phyloP scores from a whole-genome alignment of 2,888 invertebrate genomes.

The Chromoteleia sp. region DNA sequence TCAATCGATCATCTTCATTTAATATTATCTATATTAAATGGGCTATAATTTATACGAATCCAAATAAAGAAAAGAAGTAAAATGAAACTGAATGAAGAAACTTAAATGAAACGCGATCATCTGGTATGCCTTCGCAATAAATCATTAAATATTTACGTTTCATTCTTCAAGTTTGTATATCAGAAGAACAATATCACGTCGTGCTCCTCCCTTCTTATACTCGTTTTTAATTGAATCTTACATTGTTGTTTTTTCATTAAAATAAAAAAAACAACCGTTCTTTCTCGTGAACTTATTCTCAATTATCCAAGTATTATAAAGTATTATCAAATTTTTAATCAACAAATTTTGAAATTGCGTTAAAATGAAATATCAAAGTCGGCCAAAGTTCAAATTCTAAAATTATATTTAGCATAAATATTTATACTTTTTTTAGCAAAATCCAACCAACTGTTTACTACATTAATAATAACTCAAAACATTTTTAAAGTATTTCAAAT shows the following conservation, averaged over 20 bases:
- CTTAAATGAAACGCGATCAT: background rate
- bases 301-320: background rate
- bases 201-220: slow-evolving; percentile 3
- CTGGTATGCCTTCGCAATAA: slow-evolving; percentile 1
- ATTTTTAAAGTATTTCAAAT: too few species aligned
- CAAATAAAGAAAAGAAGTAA: too few species aligned
- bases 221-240: slow-evolving; percentile 48
- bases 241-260: slow-evolving; percentile 53
- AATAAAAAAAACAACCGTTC: slow-evolving; percentile 34
- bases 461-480: too few species aligned
- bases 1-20: too few species aligned
- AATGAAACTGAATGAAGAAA: too few species aligned
- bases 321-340: slow-evolving; percentile 12
- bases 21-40: too few species aligned
- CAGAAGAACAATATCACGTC: slow-evolving; percentile 11
- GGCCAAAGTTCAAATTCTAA: too few species aligned
- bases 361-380: too few species aligned
- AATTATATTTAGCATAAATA: too few species aligned
- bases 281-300: slow-evolving; percentile 2
- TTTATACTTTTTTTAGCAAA: too few species aligned
- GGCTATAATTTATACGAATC: too few species aligned
- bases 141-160: slow-evolving; percentile 33
- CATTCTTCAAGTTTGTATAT: slow-evolving; percentile 20
- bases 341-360: background rate
- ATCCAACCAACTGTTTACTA: too few species aligned